A percentile compares a stretch with the other conserved stretches of the same genome.
These are phyloP conservation scores for Heliocidaris erythrogramma DNA, from an alignment of 35 echinoderm and acorn worm species.

Conservation along the genomic window DNA sequence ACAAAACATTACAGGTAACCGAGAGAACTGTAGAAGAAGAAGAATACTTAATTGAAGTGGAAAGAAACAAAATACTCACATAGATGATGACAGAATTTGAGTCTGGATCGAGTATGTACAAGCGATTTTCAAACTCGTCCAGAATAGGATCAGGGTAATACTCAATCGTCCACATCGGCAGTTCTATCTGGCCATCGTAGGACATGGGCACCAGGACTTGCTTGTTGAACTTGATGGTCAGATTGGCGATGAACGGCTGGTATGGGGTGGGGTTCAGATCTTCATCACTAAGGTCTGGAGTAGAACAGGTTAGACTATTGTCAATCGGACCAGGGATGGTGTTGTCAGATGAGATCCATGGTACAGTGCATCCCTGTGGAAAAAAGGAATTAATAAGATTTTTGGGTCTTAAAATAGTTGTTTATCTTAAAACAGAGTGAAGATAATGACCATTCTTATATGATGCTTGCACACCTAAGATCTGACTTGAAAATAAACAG, in stretches of 20 bases:
- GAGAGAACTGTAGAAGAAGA: neutral
- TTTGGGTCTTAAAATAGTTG: too few relatives aligned
- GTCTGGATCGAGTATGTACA: neutral
- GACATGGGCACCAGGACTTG: neutral
- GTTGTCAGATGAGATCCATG: neutral
- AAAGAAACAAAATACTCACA: neutral
- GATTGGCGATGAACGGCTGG: constrained; percentile 19
- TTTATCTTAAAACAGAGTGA: too few relatives aligned
- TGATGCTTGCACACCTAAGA: too few relatives aligned
- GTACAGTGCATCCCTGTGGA: constrained; percentile 18
- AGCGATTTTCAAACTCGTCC: neutral
- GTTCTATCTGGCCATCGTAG: constrained; percentile 21
- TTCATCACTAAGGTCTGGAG: constrained; percentile 26
- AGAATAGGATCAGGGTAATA: constrained; percentile 57
- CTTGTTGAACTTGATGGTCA: constrained; percentile 37
- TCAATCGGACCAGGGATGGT: neutral
- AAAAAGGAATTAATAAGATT: neutral
- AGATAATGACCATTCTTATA: too few relatives aligned
- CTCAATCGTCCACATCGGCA: neutral
- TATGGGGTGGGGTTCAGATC: neutral
- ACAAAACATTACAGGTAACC: too few relatives aligned
- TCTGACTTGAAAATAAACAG: too few relatives aligned
- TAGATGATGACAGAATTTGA: neutral
- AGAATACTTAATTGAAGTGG: neutral
- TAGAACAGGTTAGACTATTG: neutral